These are phyloP conservation scores for Cantharis rustica DNA, from an alignment of 2,888 invertebrate species.

Conservation along the genomic window DNA sequence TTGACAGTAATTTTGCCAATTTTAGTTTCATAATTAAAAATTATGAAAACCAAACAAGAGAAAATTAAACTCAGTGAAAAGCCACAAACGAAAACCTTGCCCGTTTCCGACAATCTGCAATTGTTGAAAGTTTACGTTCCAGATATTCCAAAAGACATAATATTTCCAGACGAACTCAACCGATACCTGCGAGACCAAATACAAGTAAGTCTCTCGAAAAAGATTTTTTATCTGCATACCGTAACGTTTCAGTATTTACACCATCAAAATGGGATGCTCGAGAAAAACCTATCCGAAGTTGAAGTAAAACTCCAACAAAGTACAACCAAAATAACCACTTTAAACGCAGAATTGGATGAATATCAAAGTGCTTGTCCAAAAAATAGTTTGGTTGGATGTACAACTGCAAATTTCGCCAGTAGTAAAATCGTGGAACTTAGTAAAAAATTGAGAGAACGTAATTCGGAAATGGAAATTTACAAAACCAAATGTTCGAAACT, in stretches of 20 bases:
- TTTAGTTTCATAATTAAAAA: background rate
- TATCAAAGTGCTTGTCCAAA: conserved; percentile 59
- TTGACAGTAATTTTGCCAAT: background rate
- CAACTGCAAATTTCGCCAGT: conserved; percentile 62
- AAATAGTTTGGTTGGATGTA: conserved; percentile 53
- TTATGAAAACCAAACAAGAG: background rate
- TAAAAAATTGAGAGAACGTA: conserved; percentile 68
- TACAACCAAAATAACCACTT: conserved; percentile 54
- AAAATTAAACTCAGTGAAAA: background rate
- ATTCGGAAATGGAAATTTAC: conserved; percentile 64
- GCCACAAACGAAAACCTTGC: conserved; percentile 7
- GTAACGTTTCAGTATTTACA: conserved; percentile 57
- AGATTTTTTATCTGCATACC: background rate
- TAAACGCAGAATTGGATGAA: conserved; percentile 60
- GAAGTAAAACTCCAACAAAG: conserved; percentile 58
- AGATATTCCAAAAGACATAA: conserved; percentile 54
- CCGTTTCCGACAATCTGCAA: conserved; percentile 29
- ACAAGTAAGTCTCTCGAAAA: conserved; percentile 53
- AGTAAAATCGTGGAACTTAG: conserved; percentile 71
- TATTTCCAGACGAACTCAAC: conserved; percentile 67
- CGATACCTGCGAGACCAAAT: conserved; percentile 64
- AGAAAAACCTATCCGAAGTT: conserved; percentile 59
- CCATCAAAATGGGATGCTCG: conserved; percentile 62
- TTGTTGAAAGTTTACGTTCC: conserved; percentile 30
- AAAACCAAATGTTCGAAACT: conserved; percentile 64